Evolutionary conservation across 2,113 vertebrate genomes (phyloP).

Genomic region (Rhinichthys klamathensis): DNA sequence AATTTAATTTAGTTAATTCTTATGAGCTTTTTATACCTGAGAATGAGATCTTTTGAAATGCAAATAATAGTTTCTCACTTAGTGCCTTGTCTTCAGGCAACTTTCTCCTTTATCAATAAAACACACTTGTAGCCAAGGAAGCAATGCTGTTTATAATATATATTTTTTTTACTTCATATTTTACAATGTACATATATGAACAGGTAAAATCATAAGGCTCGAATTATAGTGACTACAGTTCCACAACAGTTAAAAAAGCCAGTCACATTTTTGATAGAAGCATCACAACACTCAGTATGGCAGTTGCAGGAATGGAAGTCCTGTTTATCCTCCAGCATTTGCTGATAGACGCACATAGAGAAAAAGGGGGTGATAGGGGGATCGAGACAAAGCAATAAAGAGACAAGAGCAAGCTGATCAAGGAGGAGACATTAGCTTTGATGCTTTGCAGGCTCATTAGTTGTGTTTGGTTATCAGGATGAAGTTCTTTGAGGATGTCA

Average conservation of each 20-base stretch:
- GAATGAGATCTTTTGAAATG: neutral
- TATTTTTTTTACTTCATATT: neutral
- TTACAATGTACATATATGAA: neutral
- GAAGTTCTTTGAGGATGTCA: slow-evolving; percentile 2
- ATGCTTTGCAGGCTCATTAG: slow-evolving; percentile 32
- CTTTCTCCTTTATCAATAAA: neutral
- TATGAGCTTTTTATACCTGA: neutral
- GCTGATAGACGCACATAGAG: neutral
- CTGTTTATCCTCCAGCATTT: neutral
- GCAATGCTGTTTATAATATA: neutral
- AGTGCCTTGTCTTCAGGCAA: neutral
- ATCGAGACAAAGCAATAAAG: slow-evolving; percentile 29
- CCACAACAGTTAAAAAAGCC: neutral
- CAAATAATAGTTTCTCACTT: neutral
- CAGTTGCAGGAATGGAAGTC: neutral
- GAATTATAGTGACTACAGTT: neutral
- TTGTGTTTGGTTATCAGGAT: slow-evolving; percentile 28
- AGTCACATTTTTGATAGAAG: neutral
- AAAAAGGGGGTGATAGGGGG: neutral
- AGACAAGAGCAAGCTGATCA: slow-evolving; percentile 17
- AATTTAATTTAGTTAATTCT: neutral
- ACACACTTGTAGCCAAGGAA: neutral
- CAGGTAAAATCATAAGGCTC: neutral
- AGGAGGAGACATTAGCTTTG: slow-evolving; percentile 31
- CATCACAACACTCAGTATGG: neutral